Evolutionary conservation across 2,113 vertebrate species (phyloP), one percentile per base, ranked within the genome.

Genomic region (Columba livia): DNA sequence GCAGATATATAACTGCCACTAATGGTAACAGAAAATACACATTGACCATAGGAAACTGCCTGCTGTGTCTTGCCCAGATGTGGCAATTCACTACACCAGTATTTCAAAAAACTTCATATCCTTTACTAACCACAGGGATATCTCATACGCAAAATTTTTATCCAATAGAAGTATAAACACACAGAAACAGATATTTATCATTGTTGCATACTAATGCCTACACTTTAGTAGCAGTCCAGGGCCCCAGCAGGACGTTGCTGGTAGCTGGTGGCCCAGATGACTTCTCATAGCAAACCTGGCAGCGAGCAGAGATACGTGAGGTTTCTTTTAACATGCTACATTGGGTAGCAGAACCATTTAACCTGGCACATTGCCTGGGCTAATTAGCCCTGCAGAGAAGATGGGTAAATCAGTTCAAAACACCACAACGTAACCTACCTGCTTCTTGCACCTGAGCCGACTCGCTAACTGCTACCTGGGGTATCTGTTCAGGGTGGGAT

Each of bases 361-460:
- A 93, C 51, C 77, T 78, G 69, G 69, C 69, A 81, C 12, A 74
- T 74, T 79, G 38, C 73, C 92, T 86, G 56, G 32, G 42, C 57
- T 92, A 87, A 89, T 89, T 84, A 93, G 56, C 44, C 51, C 56
- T 79, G 60, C 73, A 79, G 83, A 86, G 71, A 90, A 82, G 87
- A 81, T 51, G 61, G 34, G 58, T 51, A 89, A n/a, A 70, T 58
- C 34, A 23, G 61, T 64, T 94, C 60, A 10, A 47, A 93, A 86
- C 42, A 67, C 23, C 5, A 2, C 10, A 62, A 74, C 3, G 3
- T 14, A 71, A 64, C 29, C 60, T 64, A 34, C 26, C 34, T 81
- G 77, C 34, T 86, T 28, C 72, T 71, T 56, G 72, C 54, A 81
- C 42, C 69, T 25, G 25, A 84, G 56, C 60, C 3, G 19, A 42